Conservation (phyloP, 1,140 invertebrate species). For the Hirudo medicinalis region DNA sequence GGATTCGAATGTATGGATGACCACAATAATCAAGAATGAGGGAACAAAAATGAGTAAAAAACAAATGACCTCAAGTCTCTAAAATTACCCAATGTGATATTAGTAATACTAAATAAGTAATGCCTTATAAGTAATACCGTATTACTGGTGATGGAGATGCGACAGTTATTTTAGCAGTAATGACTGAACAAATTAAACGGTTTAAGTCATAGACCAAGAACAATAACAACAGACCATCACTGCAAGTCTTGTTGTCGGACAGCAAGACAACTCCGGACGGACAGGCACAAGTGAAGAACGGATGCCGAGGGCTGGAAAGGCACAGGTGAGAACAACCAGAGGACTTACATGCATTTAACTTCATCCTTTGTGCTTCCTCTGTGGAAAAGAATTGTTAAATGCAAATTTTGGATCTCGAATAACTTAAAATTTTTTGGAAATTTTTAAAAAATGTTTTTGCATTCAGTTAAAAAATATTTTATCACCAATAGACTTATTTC, state of each 20-base stretch:
- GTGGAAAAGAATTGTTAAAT: background rate
- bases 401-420: background rate
- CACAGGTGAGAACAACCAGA: constrained; percentile 80
- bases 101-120: too few relatives aligned
- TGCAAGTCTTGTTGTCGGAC: constrained; percentile 59
- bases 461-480: too few relatives aligned
- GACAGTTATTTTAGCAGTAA: background rate
- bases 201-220: too few relatives aligned
- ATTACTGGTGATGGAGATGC: too few relatives aligned
- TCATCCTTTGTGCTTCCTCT: constrained; percentile 29
- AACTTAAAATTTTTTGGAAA: background rate
- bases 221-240: constrained; percentile 47
- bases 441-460: background rate
- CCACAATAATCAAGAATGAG: background rate
- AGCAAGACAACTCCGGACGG: constrained; percentile 71
- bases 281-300: constrained; percentile 79
- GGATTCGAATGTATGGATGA: constrained; percentile 28
- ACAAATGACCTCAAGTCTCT: too few relatives aligned
- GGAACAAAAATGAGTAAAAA: background rate
- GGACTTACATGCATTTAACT: background rate
- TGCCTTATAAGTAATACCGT: too few relatives aligned
- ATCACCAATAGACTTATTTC: too few relatives aligned
- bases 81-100: too few relatives aligned
- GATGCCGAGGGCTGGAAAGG: constrained; percentile 58
- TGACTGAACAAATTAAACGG: background rate